These are phyloP conservation scores for Lepeophtheirus salmonis DNA, from an alignment of 1,140 invertebrate species.

Conservation along the genomic window DNA sequence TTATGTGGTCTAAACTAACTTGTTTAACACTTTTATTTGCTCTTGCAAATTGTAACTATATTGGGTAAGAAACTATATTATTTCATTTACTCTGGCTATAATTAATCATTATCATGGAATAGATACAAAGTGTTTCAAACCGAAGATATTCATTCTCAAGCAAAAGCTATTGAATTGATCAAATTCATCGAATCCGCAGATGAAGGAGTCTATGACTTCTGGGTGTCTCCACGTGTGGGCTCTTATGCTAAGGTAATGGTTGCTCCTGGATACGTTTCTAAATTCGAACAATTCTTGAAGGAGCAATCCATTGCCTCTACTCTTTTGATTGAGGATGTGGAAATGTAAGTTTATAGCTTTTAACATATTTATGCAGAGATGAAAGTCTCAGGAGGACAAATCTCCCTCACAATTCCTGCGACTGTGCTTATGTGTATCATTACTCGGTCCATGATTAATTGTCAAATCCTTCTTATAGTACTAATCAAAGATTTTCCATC, in stretches of 20 bases:
- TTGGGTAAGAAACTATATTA: background rate
- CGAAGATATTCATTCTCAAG: background rate
- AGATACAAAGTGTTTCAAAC: conserved; percentile 1
- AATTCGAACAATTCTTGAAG: background rate
- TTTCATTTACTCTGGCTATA: background rate
- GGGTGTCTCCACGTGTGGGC: background rate
- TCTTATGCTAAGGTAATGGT: background rate
- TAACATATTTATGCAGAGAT: background rate
- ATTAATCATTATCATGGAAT: background rate
- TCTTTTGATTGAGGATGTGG: background rate
- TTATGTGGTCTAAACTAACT: background rate
- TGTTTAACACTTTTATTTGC: background rate
- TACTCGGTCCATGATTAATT: background rate
- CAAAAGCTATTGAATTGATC: background rate
- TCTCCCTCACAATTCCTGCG: too few relatives aligned
- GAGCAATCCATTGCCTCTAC: background rate
- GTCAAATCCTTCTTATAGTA: background rate
- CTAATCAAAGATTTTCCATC: background rate
- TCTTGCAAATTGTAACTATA: background rate
- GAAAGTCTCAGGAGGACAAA: background rate
- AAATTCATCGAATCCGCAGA: background rate
- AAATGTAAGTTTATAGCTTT: too few relatives aligned
- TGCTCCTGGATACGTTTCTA: background rate
- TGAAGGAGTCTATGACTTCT: background rate
- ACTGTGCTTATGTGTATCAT: too few relatives aligned